Evolutionary conservation across 2,888 invertebrate species (phyloP).

Genomic region (Eubasilissa splendida): DNA sequence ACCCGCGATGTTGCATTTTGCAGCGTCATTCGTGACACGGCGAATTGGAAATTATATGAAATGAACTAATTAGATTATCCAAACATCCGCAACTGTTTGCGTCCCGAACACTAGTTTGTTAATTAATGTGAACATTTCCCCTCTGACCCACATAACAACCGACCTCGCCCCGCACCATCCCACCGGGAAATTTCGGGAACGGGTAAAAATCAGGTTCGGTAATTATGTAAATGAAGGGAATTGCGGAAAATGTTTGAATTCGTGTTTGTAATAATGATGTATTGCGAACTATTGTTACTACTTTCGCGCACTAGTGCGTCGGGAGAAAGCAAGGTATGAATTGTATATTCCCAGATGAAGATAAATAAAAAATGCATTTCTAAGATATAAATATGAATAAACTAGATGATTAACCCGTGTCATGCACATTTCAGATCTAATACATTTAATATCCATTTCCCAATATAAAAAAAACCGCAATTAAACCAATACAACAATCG

Average conservation of each 20-base stretch:
- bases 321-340: too few species aligned
- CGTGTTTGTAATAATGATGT: too few species aligned
- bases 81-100: conserved; percentile 54
- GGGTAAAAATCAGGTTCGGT: conserved; percentile 4
- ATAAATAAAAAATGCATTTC: too few species aligned
- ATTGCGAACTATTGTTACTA: too few species aligned
- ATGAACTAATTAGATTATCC: conserved; percentile 57
- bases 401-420: too few species aligned
- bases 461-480: background rate
- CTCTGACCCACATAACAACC: conserved; percentile 36
- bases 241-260: too few species aligned
- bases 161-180: conserved; percentile 7
- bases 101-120: conserved; percentile 53
- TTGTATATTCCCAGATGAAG: too few species aligned
- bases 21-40: conserved; percentile 52
- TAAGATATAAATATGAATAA: too few species aligned
- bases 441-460: too few species aligned
- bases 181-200: conserved; percentile 13
- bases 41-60: conserved; percentile 55
- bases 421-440: too few species aligned
- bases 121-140: conserved; percentile 54
- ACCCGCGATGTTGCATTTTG: too few species aligned
- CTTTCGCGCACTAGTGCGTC: too few species aligned
- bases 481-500: background rate
- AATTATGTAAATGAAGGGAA: background rate